phyloP scores from a whole-genome alignment of 2,797 vertebrate species.

The Staurois parvus region DNA sequence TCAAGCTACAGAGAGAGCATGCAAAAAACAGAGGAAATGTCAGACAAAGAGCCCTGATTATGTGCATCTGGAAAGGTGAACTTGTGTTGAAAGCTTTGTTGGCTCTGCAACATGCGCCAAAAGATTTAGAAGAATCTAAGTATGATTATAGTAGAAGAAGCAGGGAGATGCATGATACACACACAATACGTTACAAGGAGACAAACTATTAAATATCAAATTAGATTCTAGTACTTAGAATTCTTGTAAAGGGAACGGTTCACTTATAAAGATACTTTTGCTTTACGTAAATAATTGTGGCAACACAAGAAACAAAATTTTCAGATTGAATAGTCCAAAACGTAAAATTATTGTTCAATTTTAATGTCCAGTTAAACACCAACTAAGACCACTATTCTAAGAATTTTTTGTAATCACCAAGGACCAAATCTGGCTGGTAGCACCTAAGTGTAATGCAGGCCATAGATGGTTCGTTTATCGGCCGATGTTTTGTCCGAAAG shows the following conservation, averaged over 20 bases:
- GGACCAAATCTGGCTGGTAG: no score
- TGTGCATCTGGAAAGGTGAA: background rate
- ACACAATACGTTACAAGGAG: background rate
- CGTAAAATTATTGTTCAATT: no score
- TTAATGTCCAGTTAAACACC: no score
- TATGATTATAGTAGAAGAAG: conserved; percentile 8
- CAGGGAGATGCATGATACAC: background rate
- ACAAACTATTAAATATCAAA: background rate
- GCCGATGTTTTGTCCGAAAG: no score
- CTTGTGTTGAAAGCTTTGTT: background rate
- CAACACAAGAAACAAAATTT: no score
- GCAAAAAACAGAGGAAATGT: conserved; percentile 84
- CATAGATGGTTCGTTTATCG: no score
- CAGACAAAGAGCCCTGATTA: conserved; percentile 84
- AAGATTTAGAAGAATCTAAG: conserved; percentile 5
- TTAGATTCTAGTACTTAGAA: background rate
- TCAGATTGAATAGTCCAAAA: no score
- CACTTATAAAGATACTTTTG: no score
- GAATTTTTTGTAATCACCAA: no score
- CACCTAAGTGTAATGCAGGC: no score
- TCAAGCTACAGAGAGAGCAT: conserved; percentile 95
- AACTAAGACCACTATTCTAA: no score
- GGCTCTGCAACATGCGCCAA: background rate
- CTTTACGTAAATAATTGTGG: no score
- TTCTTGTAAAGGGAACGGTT: background rate